Evolutionary conservation across 2,113 vertebrate genomes (phyloP).

Genomic region (Pteropus alecto): DNA sequence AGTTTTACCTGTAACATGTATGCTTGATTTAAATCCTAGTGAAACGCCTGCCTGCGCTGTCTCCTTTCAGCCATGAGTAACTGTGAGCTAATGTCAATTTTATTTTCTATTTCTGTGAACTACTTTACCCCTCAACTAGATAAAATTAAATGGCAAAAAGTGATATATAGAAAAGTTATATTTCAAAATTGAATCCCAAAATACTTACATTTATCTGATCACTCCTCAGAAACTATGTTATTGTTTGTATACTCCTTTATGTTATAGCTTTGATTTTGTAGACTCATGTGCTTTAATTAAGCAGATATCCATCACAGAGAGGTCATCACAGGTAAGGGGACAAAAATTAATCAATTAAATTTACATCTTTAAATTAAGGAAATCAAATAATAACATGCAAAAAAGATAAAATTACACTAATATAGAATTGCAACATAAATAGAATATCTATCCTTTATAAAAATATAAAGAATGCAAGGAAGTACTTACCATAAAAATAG

Average conservation of each 20-base stretch:
- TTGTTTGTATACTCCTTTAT: background rate
- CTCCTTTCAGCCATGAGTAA: background rate
- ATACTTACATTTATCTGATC: background rate
- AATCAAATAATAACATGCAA: background rate
- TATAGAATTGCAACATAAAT: background rate
- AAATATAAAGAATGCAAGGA: background rate
- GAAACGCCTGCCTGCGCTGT: background rate
- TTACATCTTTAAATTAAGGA: background rate
- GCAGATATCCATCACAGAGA: background rate
- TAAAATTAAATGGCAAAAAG: background rate
- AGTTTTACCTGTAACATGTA: background rate
- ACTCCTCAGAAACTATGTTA: background rate
- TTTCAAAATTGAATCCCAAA: background rate
- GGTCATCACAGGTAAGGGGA: background rate
- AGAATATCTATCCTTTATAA: background rate
- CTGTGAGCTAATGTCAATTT: background rate
- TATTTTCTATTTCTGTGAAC: conserved; percentile 11
- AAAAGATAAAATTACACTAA: background rate
- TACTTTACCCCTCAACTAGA: background rate
- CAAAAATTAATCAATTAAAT: background rate
- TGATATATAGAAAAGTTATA: background rate
- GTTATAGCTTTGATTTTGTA: background rate
- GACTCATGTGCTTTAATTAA: background rate
- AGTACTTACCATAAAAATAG: background rate
- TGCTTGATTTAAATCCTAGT: background rate